Evolutionary conservation across 2,888 invertebrate genomes (phyloP).

Genomic region (Microdon myrmicae): DNA sequence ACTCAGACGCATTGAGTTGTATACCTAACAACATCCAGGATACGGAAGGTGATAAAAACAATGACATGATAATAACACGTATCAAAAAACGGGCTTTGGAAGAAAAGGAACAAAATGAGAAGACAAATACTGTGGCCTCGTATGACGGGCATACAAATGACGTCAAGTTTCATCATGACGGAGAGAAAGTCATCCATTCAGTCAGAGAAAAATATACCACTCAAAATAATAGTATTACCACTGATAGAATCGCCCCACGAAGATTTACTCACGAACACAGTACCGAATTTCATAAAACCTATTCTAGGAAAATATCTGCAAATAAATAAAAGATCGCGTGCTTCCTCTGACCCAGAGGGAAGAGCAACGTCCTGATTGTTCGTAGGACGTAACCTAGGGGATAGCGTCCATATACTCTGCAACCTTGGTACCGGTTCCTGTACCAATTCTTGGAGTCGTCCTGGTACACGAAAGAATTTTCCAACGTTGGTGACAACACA

Average conservation of each 20-base stretch:
- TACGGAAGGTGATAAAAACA: not conserved
- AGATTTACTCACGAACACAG: not conserved
- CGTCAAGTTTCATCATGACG: not conserved
- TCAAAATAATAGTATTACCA: conserved; percentile 4
- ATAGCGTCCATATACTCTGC: no score
- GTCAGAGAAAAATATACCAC: not conserved
- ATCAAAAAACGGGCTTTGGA: not conserved
- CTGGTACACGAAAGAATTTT: no score
- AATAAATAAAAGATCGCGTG: no score
- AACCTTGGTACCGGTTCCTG: no score
- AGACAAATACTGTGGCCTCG: not conserved
- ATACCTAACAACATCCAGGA: not conserved
- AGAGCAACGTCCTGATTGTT: no score
- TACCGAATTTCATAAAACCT: not conserved
- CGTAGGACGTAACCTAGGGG: no score
- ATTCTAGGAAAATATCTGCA: not conserved
- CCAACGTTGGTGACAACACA: no score
- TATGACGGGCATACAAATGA: not conserved
- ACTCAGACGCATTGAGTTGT: conserved; percentile 54
- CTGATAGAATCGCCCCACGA: not conserved
- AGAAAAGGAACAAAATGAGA: no score
- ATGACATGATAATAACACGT: not conserved
- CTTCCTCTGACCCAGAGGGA: no score
- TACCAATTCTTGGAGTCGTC: no score
- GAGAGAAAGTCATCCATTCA: not conserved